Conservation (phyloP, 2,888 invertebrate species). For the Cremastinae sp. region DNA sequence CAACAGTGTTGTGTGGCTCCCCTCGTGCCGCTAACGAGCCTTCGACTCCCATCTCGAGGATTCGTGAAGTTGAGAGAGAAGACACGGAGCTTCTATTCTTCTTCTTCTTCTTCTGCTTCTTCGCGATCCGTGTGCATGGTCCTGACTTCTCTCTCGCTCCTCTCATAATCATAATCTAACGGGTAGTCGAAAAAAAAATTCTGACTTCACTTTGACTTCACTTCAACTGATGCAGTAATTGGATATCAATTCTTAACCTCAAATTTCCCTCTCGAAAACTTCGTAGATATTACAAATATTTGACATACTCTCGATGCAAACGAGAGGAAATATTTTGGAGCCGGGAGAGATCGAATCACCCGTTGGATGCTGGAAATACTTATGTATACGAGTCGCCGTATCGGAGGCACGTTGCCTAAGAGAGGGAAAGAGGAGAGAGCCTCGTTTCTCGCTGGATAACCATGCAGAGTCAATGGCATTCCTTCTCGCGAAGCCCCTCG, state of each 20-base stretch:
- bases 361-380: constrained; percentile 61
- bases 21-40: constrained; percentile 77
- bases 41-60: constrained; percentile 71
- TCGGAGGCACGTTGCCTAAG: constrained; percentile 49
- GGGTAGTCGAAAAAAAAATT: constrained; percentile 20
- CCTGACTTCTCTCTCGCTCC: no score
- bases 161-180: constrained; percentile 9
- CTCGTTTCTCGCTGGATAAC: constrained; percentile 73
- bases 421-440: constrained; percentile 65
- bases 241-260: no score
- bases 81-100: background rate
- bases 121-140: no score
- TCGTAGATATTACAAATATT: no score
- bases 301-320: background rate
- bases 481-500: constrained; percentile 65
- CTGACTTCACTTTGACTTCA: no score
- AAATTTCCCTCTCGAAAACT: no score
- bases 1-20: constrained; percentile 74
- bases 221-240: no score
- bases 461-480: constrained; percentile 75
- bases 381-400: background rate
- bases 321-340: background rate
- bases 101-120: constrained; percentile 24
- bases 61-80: constrained; percentile 49
- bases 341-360: constrained; percentile 61